Evolutionary conservation across 1,140 invertebrate genomes (phyloP), one percentile per base, ranked within the genome.

Genomic region (Saccostrea glomerata): DNA sequence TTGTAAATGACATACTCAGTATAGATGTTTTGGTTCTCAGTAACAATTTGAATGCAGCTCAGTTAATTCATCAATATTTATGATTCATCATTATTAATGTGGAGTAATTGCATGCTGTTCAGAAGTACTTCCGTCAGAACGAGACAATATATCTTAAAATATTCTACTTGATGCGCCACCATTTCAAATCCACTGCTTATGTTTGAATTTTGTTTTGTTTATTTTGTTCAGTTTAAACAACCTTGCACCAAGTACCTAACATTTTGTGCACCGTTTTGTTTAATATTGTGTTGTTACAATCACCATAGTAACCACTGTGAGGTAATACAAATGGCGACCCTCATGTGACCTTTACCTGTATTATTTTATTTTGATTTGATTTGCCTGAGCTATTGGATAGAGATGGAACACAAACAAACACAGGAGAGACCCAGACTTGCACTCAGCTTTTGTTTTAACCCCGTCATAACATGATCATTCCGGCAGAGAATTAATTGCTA

Each of bases 251-350:
- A 63, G 58, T 63, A 63, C 70, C 7, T 77, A 77, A 77, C 70
- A 77, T 77, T 77, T 77, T 77, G 70, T 36, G 70, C 70, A 77
- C 70, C 70, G 11, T 77, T 77, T 15, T 36, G 70, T 77, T 77
- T 77, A 25, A 30, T 15, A 30, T 77, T 77, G 25, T 77, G 70
- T 77, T 77, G 70, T 77, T 77, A 77, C 23, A 11, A 77, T 77
- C 25, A 77, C 70, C 70, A 77, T 77, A 77, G 70, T 30, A 36
- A 77, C 60, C 70, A 77, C 70, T 36, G 70, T 77, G 23, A 77
- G 70, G 25, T 77, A 25, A 77, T 77, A 77, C 70, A 77, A 30
- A 77, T 77, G 25, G 70, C n/a, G 13, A 25, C 70, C 25, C 23
- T 36, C 70, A 77, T 77, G 70, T 77, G 23, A 36, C 70, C 70